These are phyloP conservation scores for Myrmophylax atrothorax DNA, from an alignment of 2,113 vertebrate genomes.

Conservation along the genomic window DNA sequence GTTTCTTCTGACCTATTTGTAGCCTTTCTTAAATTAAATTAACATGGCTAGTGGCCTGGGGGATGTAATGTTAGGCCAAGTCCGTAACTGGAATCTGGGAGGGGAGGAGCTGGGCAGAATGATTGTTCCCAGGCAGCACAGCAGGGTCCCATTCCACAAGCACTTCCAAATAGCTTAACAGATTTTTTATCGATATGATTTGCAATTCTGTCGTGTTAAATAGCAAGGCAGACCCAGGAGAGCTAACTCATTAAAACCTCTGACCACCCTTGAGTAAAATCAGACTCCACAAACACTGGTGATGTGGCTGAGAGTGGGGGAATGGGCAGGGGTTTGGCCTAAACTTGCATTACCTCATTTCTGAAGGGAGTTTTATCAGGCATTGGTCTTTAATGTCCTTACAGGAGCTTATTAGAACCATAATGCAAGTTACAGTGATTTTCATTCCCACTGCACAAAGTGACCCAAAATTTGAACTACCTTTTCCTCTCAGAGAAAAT, in stretches of 20 bases:
- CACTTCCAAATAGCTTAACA: background rate
- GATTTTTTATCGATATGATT: background rate
- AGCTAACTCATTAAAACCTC: background rate
- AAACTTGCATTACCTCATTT: slow-evolving; percentile 3
- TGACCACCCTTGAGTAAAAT: background rate
- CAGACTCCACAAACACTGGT: background rate
- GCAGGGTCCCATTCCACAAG: background rate
- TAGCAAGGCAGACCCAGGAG: background rate
- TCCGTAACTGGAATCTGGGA: background rate
- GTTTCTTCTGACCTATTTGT: background rate
- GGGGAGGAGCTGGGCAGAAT: background rate
- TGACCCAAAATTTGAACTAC: background rate
- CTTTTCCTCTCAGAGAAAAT: background rate
- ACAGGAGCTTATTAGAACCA: background rate
- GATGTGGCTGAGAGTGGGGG: background rate
- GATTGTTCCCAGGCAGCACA: background rate
- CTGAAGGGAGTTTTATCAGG: background rate
- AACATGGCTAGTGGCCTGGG: background rate
- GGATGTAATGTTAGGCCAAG: background rate
- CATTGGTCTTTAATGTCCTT: background rate
- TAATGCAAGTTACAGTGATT: background rate
- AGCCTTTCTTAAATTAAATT: background rate
- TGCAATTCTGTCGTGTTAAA: background rate
- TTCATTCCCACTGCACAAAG: background rate
- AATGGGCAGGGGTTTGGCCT: background rate